A percentile compares a stretch with the other conserved stretches of the same genome.
Evolutionary conservation across 2,888 invertebrate species (phyloP).

Genomic region (Drosophila koepferae): DNA sequence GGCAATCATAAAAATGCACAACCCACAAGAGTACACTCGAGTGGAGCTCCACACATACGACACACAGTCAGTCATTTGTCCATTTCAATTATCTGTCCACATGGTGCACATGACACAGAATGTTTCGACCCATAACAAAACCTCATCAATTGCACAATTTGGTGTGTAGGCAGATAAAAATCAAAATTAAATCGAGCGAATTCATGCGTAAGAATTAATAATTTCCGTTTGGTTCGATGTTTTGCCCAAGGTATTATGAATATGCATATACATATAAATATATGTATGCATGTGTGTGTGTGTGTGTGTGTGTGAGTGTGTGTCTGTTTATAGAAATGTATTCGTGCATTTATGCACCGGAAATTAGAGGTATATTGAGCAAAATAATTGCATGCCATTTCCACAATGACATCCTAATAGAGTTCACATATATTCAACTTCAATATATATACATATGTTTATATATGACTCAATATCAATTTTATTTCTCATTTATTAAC

Average conservation of each 20-base stretch:
- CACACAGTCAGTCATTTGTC: slow-evolving; percentile 13
- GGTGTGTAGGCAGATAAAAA: slow-evolving; percentile 57
- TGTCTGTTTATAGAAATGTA: not conserved
- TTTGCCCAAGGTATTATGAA: slow-evolving; percentile 30
- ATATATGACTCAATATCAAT: not conserved
- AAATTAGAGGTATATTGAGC: slow-evolving; percentile 42
- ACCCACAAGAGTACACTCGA: slow-evolving; percentile 58
- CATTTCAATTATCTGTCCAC: slow-evolving; percentile 64
- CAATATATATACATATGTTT: not conserved
- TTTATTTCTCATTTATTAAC: too few species aligned
- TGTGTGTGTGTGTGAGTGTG: not conserved
- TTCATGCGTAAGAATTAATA: slow-evolving; percentile 76
- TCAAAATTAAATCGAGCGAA: slow-evolving; percentile 77
- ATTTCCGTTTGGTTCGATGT: slow-evolving; percentile 67
- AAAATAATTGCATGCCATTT: slow-evolving; percentile 34
- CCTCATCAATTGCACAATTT: slow-evolving; percentile 48
- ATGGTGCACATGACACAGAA: slow-evolving; percentile 25
- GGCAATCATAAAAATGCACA: slow-evolving; percentile 70
- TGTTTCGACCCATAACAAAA: slow-evolving; percentile 35
- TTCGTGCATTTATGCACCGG: slow-evolving; percentile 41
- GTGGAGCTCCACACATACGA: slow-evolving; percentile 14
- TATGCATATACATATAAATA: not conserved
- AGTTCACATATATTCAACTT: not conserved
- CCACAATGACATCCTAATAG: slow-evolving; percentile 8
- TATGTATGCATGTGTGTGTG: too few species aligned